Base-by-base conservation (phyloP, 2,888 invertebrate genomes). In the Archips crataeganus region DNA sequence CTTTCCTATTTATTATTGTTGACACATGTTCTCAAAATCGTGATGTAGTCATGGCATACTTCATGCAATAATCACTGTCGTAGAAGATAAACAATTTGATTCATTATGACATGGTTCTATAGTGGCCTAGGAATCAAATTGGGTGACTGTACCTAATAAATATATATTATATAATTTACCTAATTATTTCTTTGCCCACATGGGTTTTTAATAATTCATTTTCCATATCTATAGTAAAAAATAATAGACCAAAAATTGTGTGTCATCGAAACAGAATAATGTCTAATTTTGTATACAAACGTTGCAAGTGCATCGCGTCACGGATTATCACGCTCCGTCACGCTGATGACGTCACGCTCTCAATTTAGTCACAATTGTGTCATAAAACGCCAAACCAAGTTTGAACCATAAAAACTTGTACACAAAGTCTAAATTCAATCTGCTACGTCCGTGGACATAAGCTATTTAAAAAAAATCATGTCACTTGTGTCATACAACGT, bases 221-320 rank as follows among this genome's bases (percentile, higher is more conserved):
- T 23, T 23, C 23, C 23, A 23, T 23, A 23, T 23, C 23, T 23
- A 23, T 23, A 23, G 23, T 23, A 23, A 0, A 23, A 23, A 84
- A 84, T 80, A 36, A 39, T 6, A 39, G 82, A 79, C 45, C 75
- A 79, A 80, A 82, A 86, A 86, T 85, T 84, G 85, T 84, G 78
- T 82, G 82, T 89, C 86, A 87, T 67, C 49, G 79, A 78, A 76
- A 76, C 80, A 84, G 82, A 90, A 90, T 91, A 86, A 88, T 90
- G 87, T 87, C 87, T 91, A 91, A 91, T 91, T 90, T 90, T 90
- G 91, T 90, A 92, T 91, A 92, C 91, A 88, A 82, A 85, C 76
- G 74, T 67, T 69, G 66, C 74, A 79, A 75, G 81, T 76, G 85
- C 89, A 89, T 87, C 87, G 85, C 64, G 57, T 74, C 47, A 49